phyloP scores from a whole-genome alignment of 2,888 invertebrate species.

The Colostygia pectinataria region DNA sequence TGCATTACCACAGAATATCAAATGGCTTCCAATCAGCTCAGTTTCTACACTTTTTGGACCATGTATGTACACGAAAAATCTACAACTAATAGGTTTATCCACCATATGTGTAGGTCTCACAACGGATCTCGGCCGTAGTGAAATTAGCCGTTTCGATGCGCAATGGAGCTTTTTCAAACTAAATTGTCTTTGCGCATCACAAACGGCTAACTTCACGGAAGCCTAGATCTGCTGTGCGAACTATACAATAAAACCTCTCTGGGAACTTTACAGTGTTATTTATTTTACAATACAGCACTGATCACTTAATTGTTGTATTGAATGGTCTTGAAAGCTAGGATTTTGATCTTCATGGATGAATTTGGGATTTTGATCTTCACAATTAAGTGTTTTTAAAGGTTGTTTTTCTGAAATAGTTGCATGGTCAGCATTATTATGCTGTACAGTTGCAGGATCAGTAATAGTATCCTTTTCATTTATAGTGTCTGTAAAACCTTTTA shows the following conservation, averaged over 20 bases:
- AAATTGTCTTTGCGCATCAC: too few species aligned
- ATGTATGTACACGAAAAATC: too few species aligned
- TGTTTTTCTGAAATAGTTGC: neutral
- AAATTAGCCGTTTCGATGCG: too few species aligned
- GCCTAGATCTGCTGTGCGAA: too few species aligned
- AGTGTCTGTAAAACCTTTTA: constrained; percentile 1
- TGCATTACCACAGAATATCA: too few species aligned
- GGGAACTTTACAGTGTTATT: neutral
- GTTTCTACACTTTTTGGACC: neutral
- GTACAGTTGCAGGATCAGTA: neutral
- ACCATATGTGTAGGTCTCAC: too few species aligned
- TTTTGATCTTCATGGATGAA: neutral
- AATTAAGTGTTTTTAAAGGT: neutral
- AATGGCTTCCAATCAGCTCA: too few species aligned
- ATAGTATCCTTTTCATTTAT: neutral
- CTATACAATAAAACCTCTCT: too few species aligned
- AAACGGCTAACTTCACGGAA: too few species aligned
- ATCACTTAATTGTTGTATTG: neutral
- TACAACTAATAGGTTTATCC: too few species aligned
- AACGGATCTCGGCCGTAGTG: too few species aligned
- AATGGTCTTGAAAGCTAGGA: neutral
- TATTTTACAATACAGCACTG: neutral
- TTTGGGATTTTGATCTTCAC: neutral
- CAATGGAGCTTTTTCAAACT: too few species aligned
- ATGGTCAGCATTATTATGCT: neutral